Evolutionary conservation across 2,797 vertebrate species (phyloP).

Genomic region (Euphonia xanthogaster): DNA sequence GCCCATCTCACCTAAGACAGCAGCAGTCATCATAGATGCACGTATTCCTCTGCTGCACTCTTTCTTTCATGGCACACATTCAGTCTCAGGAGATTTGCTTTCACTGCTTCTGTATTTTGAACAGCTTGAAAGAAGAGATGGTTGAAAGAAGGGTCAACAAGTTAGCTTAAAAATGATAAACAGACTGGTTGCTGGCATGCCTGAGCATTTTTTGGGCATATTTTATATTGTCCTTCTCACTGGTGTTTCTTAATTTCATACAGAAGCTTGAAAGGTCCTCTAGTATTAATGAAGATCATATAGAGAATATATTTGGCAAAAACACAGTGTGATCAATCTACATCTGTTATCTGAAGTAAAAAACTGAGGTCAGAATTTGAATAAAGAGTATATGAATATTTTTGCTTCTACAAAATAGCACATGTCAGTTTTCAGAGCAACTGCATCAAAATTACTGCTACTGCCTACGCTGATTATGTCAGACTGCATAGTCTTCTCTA

Average conservation of each 20-base stretch:
- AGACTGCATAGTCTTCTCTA: neutral
- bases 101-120: neutral
- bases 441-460: neutral
- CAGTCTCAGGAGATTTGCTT: neutral
- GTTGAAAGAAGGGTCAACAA: conserved; percentile 1
- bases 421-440: neutral
- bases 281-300: neutral
- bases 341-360: neutral
- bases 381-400: neutral
- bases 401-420: neutral
- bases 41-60: neutral
- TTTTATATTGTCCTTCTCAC: neutral
- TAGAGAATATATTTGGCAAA: neutral
- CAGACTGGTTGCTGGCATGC: neutral
- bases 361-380: neutral
- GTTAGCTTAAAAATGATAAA: neutral
- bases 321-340: neutral
- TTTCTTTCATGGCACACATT: neutral
- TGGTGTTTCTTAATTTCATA: neutral
- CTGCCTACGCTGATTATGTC: neutral
- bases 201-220: neutral
- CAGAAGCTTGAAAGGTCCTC: neutral
- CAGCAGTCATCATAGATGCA: neutral
- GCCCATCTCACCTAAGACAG: neutral
- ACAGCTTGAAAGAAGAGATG: neutral